Base-by-base conservation (phyloP, 2,888 invertebrate species). In the Auanema freiburgensis region DNA sequence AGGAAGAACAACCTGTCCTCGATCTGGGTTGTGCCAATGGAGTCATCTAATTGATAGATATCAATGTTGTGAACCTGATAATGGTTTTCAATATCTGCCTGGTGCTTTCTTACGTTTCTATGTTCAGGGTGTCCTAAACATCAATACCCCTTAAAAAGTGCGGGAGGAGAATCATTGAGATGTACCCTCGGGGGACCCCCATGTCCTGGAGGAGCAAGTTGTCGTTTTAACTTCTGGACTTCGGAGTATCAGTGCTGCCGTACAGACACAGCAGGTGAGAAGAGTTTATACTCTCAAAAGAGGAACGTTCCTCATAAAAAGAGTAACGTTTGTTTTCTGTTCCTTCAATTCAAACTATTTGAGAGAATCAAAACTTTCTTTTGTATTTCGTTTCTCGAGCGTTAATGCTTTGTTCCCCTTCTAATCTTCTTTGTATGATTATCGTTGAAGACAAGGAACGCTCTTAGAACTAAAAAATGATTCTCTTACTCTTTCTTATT, bases 1-100 rank as follows among this genome's bases (percentile, higher is more conserved):
- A 0, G 73, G 75, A 12, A 55, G 44, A 21, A 60, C 62, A 12
- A 46, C 61, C n/a, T 75, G 75, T 55, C 69, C 69, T 12, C 58
- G 57, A 49, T 61, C 57, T 49, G 63, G 65, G 21, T 41, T 74
- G 16, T 75, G 75, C 58, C 79, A 79, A 51, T 79, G 79, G 79
- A 69, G 67, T 61, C 77, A 78, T 62, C 53, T 70, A 21, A 79
- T 80, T 66, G 77, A 79, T 51, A 67, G 76, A 16, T 79, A 74
- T 55, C 77, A 79, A 61, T 80, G 79, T 56, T 79, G 79, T 57
- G 71, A 79, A 44, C 59, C 76, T 11, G 79, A 79, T 55, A 69
- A 75, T 59, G 78, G 78, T 78, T 56, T 1, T 42, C 8, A 42
- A 21, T 8, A 12, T n/a, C 6, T 16, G 8, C 3, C 8, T 46